Evolutionary conservation across 2,113 vertebrate species (phyloP), one percentile per base, ranked within the genome.

Genomic region (Gallinago undulata): DNA sequence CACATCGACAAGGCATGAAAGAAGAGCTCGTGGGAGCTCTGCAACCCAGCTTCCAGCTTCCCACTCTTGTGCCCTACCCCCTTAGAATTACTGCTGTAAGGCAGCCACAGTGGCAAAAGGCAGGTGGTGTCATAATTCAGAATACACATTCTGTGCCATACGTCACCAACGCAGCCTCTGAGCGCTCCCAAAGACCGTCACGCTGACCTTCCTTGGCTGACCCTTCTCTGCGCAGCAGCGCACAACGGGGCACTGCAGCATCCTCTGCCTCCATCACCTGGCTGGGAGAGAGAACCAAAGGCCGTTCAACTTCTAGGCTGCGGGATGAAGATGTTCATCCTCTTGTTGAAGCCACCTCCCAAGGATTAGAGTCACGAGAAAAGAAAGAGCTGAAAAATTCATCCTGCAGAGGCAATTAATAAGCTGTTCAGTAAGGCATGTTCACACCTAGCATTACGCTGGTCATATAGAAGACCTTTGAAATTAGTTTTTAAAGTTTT

Each of bases 1-100:
- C 76, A 72, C 63, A 63, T 80, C 76, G 70, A 81, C 31, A 28
- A 51, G 41, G 64, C 56, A 84, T 87, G 91, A 94, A 89, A 92
- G 73, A 41, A 79, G 53, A 92, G 63, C 75, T 88, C 21, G 0
- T 53, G 55, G 43, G 78, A 84, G 75, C 75, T 74, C 73, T 94
- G 64, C 25, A 78, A 35, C 59, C 50, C 2, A 1, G 50, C 24
- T 88, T 53, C 19, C 79, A 80, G 59, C 72, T 86, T 82, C 62
- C 62, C 4, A 2, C 56, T 85, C 63, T 50, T 30, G 5, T 37
- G n/a, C 12, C 27, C 43, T 56, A 7, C 35, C 53, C 62, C 53
- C 63, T 64, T 22, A 19, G 55, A 81, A 89, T 74, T 28, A 23
- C 41, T 88, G 59, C 86, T 91, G 84, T 27, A 56, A 70, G 64